Percentiles rank a stretch among this genome's conserved stretches.
Evolutionary conservation across 2,113 vertebrate genomes (phyloP).

Genomic region (Acinonyx jubatus): DNA sequence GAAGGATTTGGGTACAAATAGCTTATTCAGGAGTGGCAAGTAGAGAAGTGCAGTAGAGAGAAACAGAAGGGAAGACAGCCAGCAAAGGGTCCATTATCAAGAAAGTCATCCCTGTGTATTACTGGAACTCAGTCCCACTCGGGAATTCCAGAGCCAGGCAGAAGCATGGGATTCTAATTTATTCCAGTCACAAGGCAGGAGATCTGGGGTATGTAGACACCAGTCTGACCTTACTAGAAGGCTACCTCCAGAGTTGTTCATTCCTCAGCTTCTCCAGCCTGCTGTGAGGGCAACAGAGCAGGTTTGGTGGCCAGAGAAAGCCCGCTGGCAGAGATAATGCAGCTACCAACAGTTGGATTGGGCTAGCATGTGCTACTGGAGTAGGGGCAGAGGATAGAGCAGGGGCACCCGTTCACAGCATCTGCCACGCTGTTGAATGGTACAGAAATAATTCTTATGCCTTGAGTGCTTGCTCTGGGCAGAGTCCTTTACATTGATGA

Average conservation of each 20-base stretch:
- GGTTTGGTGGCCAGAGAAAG: neutral
- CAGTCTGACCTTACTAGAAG: neutral
- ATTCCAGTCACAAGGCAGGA: neutral
- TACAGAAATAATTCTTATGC: neutral
- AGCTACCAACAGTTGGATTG: neutral
- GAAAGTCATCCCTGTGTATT: neutral
- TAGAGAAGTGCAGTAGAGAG: neutral
- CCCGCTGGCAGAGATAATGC: neutral
- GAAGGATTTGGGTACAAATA: neutral
- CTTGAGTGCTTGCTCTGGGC: neutral
- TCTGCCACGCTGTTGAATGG: fast-evolving
- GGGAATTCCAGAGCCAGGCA: neutral
- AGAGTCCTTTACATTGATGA: neutral
- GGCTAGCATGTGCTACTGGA: neutral
- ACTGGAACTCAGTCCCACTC: neutral
- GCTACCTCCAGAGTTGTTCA: neutral
- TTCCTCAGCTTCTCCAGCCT: neutral
- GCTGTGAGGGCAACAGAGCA: neutral
- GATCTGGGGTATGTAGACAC: neutral
- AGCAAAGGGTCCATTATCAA: neutral
- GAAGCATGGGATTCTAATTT: neutral
- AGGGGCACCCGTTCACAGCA: no score
- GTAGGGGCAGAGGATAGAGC: no score
- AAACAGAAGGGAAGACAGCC: neutral
- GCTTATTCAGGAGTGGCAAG: neutral